Evolutionary conservation across 1,140 invertebrate species (phyloP), one percentile per base, ranked within the genome.

Genomic region (Anadara kagoshimensis): DNA sequence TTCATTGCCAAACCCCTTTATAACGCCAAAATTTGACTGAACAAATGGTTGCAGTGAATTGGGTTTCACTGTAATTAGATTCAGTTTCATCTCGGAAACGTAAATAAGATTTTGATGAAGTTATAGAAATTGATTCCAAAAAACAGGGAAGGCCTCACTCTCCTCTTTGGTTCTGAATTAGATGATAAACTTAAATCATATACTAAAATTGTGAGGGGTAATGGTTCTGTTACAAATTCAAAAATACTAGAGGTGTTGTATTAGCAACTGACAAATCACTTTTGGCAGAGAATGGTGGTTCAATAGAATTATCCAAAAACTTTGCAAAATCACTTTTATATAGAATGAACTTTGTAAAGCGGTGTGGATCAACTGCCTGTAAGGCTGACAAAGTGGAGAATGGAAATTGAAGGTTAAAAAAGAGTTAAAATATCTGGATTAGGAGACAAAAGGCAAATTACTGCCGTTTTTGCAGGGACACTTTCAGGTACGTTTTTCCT

Each of bases 401-500:
- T 43, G 54, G 54, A 20, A 22, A 41, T 49, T 26, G 57, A 61
- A 53, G 63, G 71, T 43, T 59, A 36, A 1, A 72, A 64, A 49
- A 18, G 49, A 49, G 51, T 72, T 0, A 45, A 56, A 45, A 72
- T 72, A 5, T 29, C 18, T 14, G 71, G 57, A 4, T 51, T 41
- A 4, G 57, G 64, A 20, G 71, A 68, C 49, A 73, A 73, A 29
- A 53, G 57, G 16, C 62, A 73, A 51, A 73, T 73, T 1, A 73
- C 63, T 22, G 62, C 54, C 0, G 41, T 66, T 20, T 53, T 66
- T 29, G 41, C 3, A 1, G 29, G 29, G 10, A 58, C 62, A 57
- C 64, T 65, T 16, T 58, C 57, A 29, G 57, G 24, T n/a, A n/a
- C n/a, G n/a, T n/a, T n/a, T n/a, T n/a, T n/a, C n/a, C n/a, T n/a